Percentiles rank a stretch among this genome's conserved stretches.
These are phyloP conservation scores for Dioctria linearis DNA, from an alignment of 2,888 invertebrate genomes.

Conservation along the genomic window DNA sequence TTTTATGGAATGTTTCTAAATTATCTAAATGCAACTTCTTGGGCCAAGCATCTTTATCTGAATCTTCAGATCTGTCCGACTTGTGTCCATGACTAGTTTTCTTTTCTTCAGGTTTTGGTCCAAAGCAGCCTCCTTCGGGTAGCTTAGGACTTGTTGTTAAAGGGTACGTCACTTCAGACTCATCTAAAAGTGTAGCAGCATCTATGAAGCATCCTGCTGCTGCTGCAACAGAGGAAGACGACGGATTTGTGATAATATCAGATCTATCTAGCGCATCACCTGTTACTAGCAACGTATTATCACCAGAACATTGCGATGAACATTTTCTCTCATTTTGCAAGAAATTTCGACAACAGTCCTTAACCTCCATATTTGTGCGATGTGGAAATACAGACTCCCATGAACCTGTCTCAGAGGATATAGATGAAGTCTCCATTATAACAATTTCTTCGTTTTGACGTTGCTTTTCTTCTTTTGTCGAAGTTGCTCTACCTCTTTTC, in stretches of 20 bases:
- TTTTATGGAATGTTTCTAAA: constrained; percentile 69
- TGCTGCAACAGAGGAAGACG: constrained; percentile 68
- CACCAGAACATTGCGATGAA: constrained; percentile 56
- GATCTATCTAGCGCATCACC: neutral
- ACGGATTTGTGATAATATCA: constrained; percentile 37
- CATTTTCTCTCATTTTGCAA: constrained; percentile 69
- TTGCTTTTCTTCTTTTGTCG: constrained; percentile 75
- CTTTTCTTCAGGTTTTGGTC: constrained; percentile 10
- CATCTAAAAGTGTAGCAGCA: constrained; percentile 82
- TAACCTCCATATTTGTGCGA: constrained; percentile 64
- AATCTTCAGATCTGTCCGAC: constrained; percentile 23
- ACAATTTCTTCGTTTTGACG: constrained; percentile 77
- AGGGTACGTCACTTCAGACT: constrained; percentile 73
- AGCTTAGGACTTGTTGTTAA: constrained; percentile 60
- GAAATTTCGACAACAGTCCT: constrained; percentile 72
- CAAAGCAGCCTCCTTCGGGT: constrained; percentile 50
- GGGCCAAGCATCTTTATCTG: constrained; percentile 50
- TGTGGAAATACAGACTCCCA: constrained; percentile 77
- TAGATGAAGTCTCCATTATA: constrained; percentile 76
- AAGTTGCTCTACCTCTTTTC: constrained; percentile 59
- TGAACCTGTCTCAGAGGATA: constrained; percentile 77
- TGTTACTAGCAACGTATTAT: neutral
- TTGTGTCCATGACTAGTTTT: constrained; percentile 20
- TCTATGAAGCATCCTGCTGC: constrained; percentile 81
- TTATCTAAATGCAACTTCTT: constrained; percentile 60